These are phyloP conservation scores for Bombus picipes DNA, from an alignment of 1,140 invertebrate genomes.

Conservation along the genomic window DNA sequence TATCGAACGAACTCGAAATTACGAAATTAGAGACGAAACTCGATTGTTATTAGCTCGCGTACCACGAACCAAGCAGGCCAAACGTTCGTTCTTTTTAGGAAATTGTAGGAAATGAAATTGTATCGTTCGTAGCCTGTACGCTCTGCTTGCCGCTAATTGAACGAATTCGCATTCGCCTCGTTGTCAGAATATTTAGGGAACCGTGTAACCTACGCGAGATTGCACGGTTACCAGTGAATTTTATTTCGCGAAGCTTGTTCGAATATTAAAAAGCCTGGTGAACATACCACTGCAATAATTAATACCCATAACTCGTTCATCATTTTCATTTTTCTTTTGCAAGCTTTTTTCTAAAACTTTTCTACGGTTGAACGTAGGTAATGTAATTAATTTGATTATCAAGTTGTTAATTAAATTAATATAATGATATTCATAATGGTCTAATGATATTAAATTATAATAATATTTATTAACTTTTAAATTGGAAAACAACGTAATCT, in stretches of 20 bases:
- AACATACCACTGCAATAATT: neutral
- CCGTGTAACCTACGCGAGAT: too few species aligned
- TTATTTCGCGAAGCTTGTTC: neutral
- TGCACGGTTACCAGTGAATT: neutral
- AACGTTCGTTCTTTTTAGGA: slow-evolving; percentile 19
- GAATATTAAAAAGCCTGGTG: neutral
- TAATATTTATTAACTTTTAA: too few species aligned
- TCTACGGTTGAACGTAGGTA: too few species aligned
- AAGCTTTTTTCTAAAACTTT: too few species aligned
- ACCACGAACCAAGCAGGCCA: neutral
- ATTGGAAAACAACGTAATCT: too few species aligned
- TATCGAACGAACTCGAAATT: neutral
- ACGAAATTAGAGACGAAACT: neutral
- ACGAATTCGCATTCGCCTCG: slow-evolving; percentile 1
- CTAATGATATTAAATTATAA: too few species aligned
- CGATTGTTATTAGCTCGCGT: slow-evolving; percentile 7
- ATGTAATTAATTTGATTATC: too few species aligned
- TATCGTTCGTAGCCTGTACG: neutral
- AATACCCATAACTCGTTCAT: neutral
- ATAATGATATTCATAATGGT: too few species aligned
- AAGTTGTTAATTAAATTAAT: too few species aligned
- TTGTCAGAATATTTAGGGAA: slow-evolving; percentile 28
- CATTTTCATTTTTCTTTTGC: too few species aligned
- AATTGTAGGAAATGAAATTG: slow-evolving; percentile 39
- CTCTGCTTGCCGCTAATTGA: slow-evolving; percentile 10